phyloP scores from a whole-genome alignment of 1,140 invertebrate species.

The Eueides isabella region DNA sequence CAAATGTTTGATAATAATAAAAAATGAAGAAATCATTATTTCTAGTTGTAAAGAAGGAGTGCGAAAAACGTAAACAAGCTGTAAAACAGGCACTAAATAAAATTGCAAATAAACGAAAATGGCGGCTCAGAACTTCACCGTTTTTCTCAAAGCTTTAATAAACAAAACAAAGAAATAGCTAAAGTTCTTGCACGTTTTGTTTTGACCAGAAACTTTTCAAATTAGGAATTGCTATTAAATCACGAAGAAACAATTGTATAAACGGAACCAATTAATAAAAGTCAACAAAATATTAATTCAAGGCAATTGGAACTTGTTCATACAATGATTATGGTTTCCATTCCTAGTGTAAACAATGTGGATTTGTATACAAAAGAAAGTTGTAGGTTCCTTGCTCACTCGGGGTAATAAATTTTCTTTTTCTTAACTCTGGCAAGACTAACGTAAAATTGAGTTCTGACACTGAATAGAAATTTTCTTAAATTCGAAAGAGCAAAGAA shows the following conservation, averaged over 20 bases:
- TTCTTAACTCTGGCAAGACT: not conserved
- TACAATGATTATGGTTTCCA: not conserved
- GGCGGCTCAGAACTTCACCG: conserved; percentile 61
- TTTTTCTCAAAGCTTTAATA: conserved; percentile 65
- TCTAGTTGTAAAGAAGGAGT: conserved; percentile 4
- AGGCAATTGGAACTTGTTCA: not conserved
- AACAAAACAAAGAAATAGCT: conserved; percentile 69
- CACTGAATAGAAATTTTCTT: too few species aligned
- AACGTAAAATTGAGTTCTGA: too few species aligned
- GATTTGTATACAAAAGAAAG: too few species aligned
- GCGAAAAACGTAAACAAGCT: conserved; percentile 54
- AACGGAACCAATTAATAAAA: conserved; percentile 33
- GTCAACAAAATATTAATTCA: not conserved
- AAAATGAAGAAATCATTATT: not conserved
- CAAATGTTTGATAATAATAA: not conserved
- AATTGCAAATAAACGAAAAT: conserved; percentile 72
- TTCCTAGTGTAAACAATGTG: not conserved
- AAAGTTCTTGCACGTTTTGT: conserved; percentile 59
- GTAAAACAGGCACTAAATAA: conserved; percentile 62
- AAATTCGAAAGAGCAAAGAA: too few species aligned
- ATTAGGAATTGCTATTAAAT: conserved; percentile 40
- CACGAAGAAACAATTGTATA: conserved; percentile 38
- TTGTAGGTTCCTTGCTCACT: too few species aligned
- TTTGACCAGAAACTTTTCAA: conserved; percentile 48
- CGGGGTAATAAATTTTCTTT: not conserved